Conservation (phyloP, 2,113 vertebrate species). For the Anthoscopus minutus region DNA sequence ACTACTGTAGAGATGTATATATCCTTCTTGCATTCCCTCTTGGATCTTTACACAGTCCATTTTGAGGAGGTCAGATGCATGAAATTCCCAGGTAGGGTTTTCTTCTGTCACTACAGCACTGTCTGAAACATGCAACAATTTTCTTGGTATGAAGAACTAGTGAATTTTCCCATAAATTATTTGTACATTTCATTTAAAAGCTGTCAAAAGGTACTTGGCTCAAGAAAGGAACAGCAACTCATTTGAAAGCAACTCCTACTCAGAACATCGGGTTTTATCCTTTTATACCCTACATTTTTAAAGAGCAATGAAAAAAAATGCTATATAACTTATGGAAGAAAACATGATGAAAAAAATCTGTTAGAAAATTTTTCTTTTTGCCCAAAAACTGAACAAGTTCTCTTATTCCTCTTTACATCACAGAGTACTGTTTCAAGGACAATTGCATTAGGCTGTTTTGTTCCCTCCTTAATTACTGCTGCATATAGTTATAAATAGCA, state of each 20-base stretch:
- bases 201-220: neutral
- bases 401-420: neutral
- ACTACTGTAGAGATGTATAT: neutral
- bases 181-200: neutral
- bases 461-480: constrained; percentile 56
- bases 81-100: neutral
- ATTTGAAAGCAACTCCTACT: neutral
- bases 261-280: neutral
- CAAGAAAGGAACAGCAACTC: neutral
- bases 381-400: neutral
- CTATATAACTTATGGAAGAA: neutral
- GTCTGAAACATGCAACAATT: neutral
- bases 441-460: neutral
- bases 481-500: constrained; percentile 55
- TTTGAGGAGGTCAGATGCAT: neutral
- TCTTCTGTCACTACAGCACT: neutral
- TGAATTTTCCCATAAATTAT: neutral
- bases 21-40: neutral
- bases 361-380: neutral
- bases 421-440: constrained; percentile 14
- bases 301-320: neutral
- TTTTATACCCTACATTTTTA: neutral
- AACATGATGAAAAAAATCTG: neutral
- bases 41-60: neutral
- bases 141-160: neutral